A percentile compares a stretch with the other conserved stretches of the same genome.
Evolutionary conservation across 2,888 invertebrate genomes (phyloP).

Genomic region (Drosophila trichaetosa): DNA sequence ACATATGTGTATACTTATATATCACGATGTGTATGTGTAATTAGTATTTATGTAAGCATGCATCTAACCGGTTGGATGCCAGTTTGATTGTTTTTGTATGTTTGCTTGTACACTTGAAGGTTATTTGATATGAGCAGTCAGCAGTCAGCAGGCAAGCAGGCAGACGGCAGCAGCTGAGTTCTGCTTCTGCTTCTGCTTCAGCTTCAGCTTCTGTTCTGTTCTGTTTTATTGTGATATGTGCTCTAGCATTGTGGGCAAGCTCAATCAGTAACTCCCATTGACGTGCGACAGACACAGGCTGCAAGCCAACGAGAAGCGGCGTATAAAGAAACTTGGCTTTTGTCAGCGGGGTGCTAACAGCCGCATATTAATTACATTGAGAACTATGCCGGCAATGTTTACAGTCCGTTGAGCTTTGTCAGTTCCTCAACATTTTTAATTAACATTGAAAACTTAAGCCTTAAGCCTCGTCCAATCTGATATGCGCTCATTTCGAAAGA

Average conservation of each 20-base stretch:
- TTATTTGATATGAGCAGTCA: conserved; percentile 68
- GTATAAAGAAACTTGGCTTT: conserved; percentile 2
- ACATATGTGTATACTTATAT: conserved; percentile 13
- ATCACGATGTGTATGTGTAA: conserved; percentile 21
- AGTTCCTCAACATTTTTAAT: conserved; percentile 41
- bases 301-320: conserved; percentile 30
- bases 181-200: conserved; percentile 8
- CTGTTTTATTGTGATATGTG: not conserved
- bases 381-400: conserved; percentile 54
- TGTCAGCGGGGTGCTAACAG: conserved; percentile 19
- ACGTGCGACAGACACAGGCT: conserved; percentile 38
- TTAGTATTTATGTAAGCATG: conserved; percentile 44
- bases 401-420: conserved; percentile 49
- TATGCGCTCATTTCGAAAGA: not conserved
- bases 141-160: conserved; percentile 20
- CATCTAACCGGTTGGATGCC: conserved; percentile 68
- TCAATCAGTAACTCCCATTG: conserved; percentile 42
- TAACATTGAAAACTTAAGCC: not conserved
- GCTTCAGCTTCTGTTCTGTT: not conserved
- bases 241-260: conserved; percentile 31
- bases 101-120: conserved; percentile 65
- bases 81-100: conserved; percentile 12
- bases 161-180: conserved; percentile 35
- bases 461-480: not conserved
- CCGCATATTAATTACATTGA: conserved; percentile 62